phyloP scores from a whole-genome alignment of 2,888 invertebrate genomes.

The Theristus sp. region DNA sequence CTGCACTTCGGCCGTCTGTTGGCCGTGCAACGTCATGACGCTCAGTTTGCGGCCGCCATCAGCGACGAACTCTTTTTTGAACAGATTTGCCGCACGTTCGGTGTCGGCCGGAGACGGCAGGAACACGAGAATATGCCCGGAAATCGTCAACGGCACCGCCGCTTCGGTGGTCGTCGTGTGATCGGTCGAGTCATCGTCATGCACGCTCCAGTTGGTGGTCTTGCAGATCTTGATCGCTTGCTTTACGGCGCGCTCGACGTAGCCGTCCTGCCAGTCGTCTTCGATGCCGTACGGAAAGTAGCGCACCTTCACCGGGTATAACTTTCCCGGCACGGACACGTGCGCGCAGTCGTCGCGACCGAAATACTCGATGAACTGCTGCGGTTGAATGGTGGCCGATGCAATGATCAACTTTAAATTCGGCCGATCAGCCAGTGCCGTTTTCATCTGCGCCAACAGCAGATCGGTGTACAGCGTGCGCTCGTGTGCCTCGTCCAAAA shows the following conservation, averaged over 20 bases:
- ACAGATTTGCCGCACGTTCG: background rate
- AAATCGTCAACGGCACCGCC: conserved; percentile 14
- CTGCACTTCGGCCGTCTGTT: conserved; percentile 24
- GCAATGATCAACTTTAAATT: background rate
- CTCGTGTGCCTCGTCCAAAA: too few species aligned
- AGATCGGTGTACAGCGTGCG: conserved; percentile 30
- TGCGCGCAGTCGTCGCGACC: background rate
- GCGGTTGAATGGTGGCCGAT: background rate
- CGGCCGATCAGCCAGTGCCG: background rate
- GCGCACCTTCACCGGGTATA: background rate
- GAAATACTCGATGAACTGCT: background rate
- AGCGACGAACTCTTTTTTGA: too few species aligned
- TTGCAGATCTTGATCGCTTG: conserved; percentile 21
- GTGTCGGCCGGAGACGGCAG: conserved; percentile 8
- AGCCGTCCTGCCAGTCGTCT: conserved; percentile 5
- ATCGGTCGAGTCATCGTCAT: conserved; percentile 28
- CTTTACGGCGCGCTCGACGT: conserved; percentile 16
- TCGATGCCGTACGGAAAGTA: background rate
- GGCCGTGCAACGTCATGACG: conserved; percentile 20
- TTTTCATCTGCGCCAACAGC: conserved; percentile 29
- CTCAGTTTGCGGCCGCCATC: background rate
- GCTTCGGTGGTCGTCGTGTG: conserved; percentile 26
- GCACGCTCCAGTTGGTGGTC: conserved; percentile 5
- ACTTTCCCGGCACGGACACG: background rate
- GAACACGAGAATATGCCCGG: background rate